phyloP scores from a whole-genome alignment of 30 jellyfish, hydroid and myxozoan genomes.

The Turritopsis rubra region DNA sequence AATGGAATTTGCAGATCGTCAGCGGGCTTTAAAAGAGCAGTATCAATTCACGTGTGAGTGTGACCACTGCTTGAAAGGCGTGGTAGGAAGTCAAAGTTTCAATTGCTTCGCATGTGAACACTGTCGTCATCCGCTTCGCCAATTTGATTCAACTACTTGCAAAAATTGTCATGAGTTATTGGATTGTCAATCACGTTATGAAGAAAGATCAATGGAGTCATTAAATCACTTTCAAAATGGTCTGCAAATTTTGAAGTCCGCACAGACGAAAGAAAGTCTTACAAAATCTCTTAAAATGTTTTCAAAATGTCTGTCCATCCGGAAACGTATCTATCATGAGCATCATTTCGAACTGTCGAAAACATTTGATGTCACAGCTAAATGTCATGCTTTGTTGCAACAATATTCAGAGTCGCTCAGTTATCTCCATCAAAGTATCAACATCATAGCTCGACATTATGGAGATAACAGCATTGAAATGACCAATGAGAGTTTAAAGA shows the following conservation, averaged over 20 bases:
- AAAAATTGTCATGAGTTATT: not conserved
- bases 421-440: constrained; percentile 44
- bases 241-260: not conserved
- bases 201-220: not conserved
- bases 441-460: constrained; percentile 12
- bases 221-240: not conserved
- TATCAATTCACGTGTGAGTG: constrained; percentile 60
- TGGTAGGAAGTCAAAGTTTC: not conserved
- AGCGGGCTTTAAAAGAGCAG: constrained; percentile 33
- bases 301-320: constrained; percentile 31
- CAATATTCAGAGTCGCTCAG: constrained; percentile 28
- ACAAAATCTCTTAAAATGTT: constrained; percentile 18
- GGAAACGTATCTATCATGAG: constrained; percentile 27
- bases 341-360: constrained; percentile 32
- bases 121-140: not conserved
- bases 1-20: constrained; percentile 49
- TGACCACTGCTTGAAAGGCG: constrained; percentile 33
- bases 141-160: not conserved
- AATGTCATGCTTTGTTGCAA: constrained; percentile 42
- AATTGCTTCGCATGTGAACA: constrained; percentile 19
- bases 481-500: constrained; percentile 56
- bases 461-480: constrained; percentile 77
- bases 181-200: not conserved
- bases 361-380: constrained; percentile 53
- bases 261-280: not conserved